A percentile compares a stretch with the other conserved stretches of the same genome.
These are phyloP conservation scores for Oreochromis grahami DNA, from an alignment of 2,797 vertebrate species.

Conservation along the genomic window DNA sequence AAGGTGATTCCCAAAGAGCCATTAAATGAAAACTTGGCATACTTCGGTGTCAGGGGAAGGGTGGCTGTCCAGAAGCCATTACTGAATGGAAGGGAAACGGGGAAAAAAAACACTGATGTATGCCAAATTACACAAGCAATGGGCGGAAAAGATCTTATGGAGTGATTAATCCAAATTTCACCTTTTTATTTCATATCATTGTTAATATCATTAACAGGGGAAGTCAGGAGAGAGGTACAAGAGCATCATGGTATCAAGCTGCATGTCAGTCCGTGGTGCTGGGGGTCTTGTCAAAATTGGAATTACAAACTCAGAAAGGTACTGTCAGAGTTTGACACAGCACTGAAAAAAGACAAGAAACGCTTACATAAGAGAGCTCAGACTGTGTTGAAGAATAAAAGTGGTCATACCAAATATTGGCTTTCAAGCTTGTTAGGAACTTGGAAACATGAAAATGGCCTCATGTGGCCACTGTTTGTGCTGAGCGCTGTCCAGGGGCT, in stretches of 20 bases:
- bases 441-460: not conserved
- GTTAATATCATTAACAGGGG: not conserved
- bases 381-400: not conserved
- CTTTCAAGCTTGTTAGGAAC: not conserved
- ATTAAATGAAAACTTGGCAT: not conserved
- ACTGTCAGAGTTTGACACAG: not conserved
- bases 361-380: not conserved
- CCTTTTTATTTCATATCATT: not conserved
- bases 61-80: not conserved
- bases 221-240: not conserved
- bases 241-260: not conserved
- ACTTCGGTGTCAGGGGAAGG: rapidly evolving
- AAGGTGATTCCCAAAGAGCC: not conserved
- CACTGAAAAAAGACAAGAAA: not conserved
- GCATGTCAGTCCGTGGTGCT: rapidly evolving
- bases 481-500: not conserved
- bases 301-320: not conserved
- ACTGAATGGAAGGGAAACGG: not conserved
- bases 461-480: not conserved
- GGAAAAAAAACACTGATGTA: rapidly evolving
- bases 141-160: not conserved
- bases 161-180: not conserved
- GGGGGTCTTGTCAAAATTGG: not conserved
- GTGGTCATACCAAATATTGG: not conserved
- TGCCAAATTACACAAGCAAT: not conserved